Percentiles rank a stretch among this genome's conserved stretches.
These are phyloP conservation scores for Amphimedon queenslandica DNA, from an alignment of 37 sponge, comb jelly and placozoan genomes.

Conservation along the genomic window DNA sequence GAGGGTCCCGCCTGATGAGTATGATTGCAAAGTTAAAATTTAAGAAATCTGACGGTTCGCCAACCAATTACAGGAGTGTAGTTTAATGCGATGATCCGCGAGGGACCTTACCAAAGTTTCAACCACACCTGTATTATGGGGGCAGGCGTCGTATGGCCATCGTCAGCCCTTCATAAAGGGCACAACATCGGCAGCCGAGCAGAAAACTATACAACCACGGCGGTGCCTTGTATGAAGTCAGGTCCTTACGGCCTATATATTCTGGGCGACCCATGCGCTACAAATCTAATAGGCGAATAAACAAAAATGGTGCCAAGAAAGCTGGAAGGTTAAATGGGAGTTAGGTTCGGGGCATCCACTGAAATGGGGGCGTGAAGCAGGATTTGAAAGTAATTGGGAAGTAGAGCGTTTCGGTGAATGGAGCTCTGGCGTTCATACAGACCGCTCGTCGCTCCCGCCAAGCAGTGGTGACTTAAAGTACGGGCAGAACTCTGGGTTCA, in stretches of 20 bases:
- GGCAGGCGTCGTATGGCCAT: slow-evolving; percentile 89
- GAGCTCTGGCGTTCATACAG: slow-evolving; percentile 85
- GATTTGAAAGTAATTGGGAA: slow-evolving; percentile 91
- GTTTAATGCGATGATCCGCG: slow-evolving; percentile 86
- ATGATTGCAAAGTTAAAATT: slow-evolving; percentile 84
- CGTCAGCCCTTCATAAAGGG: slow-evolving; percentile 78
- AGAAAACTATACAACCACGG: too few species aligned
- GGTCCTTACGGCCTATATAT: slow-evolving; percentile 84
- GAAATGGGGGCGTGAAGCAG: slow-evolving; percentile 73
- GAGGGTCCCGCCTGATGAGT: slow-evolving; percentile 78
- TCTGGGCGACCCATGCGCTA: slow-evolving; percentile 83
- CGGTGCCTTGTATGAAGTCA: too few species aligned
- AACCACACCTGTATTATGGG: too few species aligned
- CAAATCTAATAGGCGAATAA: too few species aligned
- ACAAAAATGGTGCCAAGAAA: too few species aligned
- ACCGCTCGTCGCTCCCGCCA: too few species aligned
- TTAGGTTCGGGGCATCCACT: slow-evolving; percentile 42
- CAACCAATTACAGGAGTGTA: slow-evolving; percentile 85
- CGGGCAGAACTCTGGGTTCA: too few species aligned
- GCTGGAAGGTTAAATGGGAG: slow-evolving; percentile 31
- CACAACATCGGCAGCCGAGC: too few species aligned
- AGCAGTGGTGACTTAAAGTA: too few species aligned
- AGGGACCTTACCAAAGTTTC: slow-evolving; percentile 78
- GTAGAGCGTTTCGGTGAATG: slow-evolving; percentile 87
- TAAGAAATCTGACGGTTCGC: slow-evolving; percentile 90